A percentile compares a stretch with the other conserved stretches of the same genome.
These are phyloP conservation scores for Cecidostiba fungosa DNA, from an alignment of 2,888 invertebrate species.

Conservation along the genomic window DNA sequence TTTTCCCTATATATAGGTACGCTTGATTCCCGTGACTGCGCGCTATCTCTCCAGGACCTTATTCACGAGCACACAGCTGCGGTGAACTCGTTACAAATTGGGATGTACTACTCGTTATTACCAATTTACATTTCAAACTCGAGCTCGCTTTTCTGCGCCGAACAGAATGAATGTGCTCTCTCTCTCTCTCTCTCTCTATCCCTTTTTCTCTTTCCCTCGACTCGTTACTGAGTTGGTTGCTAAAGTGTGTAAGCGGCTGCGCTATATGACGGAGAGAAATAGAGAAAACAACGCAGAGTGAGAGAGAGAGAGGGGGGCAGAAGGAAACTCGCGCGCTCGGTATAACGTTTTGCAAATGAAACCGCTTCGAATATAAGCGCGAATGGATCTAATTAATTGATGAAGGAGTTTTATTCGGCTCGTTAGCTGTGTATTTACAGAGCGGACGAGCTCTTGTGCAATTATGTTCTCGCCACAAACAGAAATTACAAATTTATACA, in stretches of 20 bases:
- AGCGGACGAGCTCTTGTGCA: conserved; percentile 46
- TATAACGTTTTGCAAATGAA: conserved; percentile 42
- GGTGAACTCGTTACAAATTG: conserved; percentile 59
- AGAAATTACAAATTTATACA: conserved; percentile 54
- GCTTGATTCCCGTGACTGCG: not conserved
- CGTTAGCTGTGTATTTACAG: conserved; percentile 52
- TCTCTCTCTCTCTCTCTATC: not conserved
- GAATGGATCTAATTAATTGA: conserved; percentile 48
- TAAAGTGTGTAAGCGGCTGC: not conserved
- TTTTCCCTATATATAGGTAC: conserved; percentile 21
- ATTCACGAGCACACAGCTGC: not conserved
- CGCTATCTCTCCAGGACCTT: not conserved
- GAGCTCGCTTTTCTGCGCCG: not conserved
- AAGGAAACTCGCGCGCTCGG: not conserved
- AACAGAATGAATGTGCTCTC: conserved; percentile 6
- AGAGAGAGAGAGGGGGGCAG: not conserved
- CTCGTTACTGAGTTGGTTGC: conserved; percentile 12
- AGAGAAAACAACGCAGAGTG: not conserved
- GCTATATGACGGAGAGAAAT: not conserved
- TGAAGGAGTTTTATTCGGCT: conserved; percentile 50
- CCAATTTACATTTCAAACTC: conserved; percentile 66
- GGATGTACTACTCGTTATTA: conserved; percentile 63
- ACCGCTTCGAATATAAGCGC: conserved; percentile 44
- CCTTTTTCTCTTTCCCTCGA: not conserved
- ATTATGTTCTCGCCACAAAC: conserved; percentile 52